These are phyloP conservation scores for Lepilemur septentrionalis DNA, from an alignment of 2,797 vertebrate species.

Conservation along the genomic window DNA sequence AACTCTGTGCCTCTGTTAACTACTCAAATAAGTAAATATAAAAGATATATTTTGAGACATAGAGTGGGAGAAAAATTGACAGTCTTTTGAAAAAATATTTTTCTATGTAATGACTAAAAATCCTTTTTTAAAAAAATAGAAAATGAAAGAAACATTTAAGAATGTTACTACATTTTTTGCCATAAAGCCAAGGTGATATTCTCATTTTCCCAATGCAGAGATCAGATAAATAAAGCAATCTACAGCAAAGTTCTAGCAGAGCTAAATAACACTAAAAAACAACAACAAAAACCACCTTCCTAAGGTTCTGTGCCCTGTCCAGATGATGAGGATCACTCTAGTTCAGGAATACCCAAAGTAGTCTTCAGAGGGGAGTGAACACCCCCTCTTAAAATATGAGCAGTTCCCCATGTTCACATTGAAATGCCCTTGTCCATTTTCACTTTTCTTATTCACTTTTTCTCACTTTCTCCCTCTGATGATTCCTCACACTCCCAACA, in stretches of 20 bases:
- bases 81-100: neutral
- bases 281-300: neutral
- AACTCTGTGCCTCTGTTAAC: neutral
- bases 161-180: neutral
- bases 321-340: neutral
- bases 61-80: neutral
- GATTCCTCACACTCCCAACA: neutral
- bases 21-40: slow-evolving; percentile 1
- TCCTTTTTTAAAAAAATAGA: neutral
- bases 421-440: neutral
- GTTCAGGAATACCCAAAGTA: neutral
- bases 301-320: neutral
- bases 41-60: neutral
- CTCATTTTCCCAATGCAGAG: neutral
- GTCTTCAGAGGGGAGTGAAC: neutral
- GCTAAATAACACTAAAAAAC: slow-evolving; percentile 3
- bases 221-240: slow-evolving; percentile 18
- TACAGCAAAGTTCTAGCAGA: neutral
- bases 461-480: neutral
- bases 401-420: neutral
- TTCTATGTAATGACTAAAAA: neutral
- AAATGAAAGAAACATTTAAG: neutral
- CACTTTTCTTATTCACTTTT: neutral
- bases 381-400: neutral
- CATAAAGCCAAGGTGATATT: neutral